These are phyloP conservation scores for Heliconius hortense DNA, from an alignment of 2,888 invertebrate species.

Conservation along the genomic window DNA sequence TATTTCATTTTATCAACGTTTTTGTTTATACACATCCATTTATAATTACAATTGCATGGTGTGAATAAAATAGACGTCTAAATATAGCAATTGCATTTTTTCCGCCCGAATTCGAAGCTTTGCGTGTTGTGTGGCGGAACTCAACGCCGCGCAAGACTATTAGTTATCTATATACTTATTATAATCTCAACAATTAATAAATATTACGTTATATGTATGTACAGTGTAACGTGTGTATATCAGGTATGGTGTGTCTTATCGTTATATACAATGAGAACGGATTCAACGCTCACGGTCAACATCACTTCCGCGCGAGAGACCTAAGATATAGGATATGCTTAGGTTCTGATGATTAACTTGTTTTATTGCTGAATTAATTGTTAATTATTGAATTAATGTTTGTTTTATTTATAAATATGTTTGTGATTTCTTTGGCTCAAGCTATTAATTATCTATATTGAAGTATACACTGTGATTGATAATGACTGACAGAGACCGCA, in stretches of 20 bases:
- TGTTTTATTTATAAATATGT: not conserved
- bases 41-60: no score
- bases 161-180: not conserved
- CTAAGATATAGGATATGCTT: slow-evolving; percentile 24
- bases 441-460: not conserved
- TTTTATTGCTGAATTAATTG: slow-evolving; percentile 13
- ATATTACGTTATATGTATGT: not conserved
- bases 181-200: not conserved
- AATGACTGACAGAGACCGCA: no score
- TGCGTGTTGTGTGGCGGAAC: not conserved
- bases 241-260: not conserved
- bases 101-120: not conserved
- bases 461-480: not conserved
- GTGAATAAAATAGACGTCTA: no score
- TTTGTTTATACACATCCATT: no score
- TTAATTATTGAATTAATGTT: not conserved
- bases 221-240: not conserved
- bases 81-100: not conserved
- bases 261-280: slow-evolving; percentile 39
- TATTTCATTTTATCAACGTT: no score
- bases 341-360: slow-evolving; percentile 6
- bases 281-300: slow-evolving; percentile 45
- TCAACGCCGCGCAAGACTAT: not conserved
- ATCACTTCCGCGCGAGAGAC: slow-evolving; percentile 46
- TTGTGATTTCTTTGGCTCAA: not conserved